Base-by-base conservation (phyloP, 1,140 invertebrate genomes). In the Trichonephila clavipes region DNA sequence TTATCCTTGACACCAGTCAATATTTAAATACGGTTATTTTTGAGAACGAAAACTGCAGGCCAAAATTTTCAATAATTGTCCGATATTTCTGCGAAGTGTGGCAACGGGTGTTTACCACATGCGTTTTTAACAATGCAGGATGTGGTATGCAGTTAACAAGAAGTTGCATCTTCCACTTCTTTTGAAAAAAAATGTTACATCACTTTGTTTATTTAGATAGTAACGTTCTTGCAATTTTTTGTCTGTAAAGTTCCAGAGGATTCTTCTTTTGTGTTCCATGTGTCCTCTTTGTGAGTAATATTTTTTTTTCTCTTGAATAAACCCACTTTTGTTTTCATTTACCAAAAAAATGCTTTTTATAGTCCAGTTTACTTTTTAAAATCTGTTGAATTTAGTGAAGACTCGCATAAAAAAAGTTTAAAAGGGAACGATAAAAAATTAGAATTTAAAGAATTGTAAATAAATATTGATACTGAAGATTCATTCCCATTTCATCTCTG, bases 181-280 rank as follows among this genome's bases (percentile, higher is more conserved):
- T 77, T 69, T 77, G 34, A 62, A 64, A 64, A 64, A 77, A 77
- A 19, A 40, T 40, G 72, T 77, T 77, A 77, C 72, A 18, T 77
- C 72, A 77, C 66, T 69, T 69, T 14, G n/a, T 24, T 34, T 6
- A 34, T 14, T 77, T 77, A 40, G 24, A 19, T 34, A 19, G 24
- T 77, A 77, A 77, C 28, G 16, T 40, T 18, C 28, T 40, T 40
- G 28, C 72, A 77, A 18, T 34, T 12, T 51, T 51, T 77, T 77
- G 34, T 77, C 6, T 18, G 14, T 34, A 19, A 77, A 77, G 18
- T 14, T 77, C 66, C 34, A 18, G 12, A 28, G 14, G 72, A 28
- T 14, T 18, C 28, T 24, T 19, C 16, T 0, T 34, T 77, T 28
- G 66, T 14, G 24, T 69, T 69, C 14, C 6, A 6, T 10, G 8